Conservation (phyloP, 2,888 invertebrate species). For the Pheosia gnoma region DNA sequence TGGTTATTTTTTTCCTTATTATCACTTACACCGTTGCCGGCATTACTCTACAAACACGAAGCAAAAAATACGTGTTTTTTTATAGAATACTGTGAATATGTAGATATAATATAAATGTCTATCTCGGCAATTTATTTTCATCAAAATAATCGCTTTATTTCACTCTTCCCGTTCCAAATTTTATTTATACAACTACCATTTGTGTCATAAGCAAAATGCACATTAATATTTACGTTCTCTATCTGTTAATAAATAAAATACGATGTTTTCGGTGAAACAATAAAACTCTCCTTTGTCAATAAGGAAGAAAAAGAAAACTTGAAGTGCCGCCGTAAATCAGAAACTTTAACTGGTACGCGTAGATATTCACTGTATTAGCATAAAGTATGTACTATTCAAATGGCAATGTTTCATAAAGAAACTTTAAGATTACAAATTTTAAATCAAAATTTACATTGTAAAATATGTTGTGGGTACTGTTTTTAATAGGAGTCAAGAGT, state of each 20-base stretch:
- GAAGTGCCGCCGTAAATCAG: constrained; percentile 6
- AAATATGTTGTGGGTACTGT: no score
- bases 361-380: constrained; percentile 2
- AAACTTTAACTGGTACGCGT: constrained; percentile 4
- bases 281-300: constrained; percentile 9
- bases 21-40: no score
- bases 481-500: no score
- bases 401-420: not conserved
- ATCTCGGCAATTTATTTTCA: not conserved
- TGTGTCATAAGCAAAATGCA: not conserved
- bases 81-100: no score
- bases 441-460: no score
- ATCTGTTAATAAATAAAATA: not conserved
- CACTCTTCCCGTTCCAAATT: not conserved
- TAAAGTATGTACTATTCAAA: not conserved
- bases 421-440: not conserved
- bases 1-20: no score
- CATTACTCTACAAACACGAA: no score
- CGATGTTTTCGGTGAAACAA: constrained; percentile 5
- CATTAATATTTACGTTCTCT: not conserved
- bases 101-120: no score
- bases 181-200: not conserved
- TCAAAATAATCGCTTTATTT: not conserved
- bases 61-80: no score
- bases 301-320: constrained; percentile 6